These are phyloP conservation scores for Volucella inanis DNA, from an alignment of 2,888 invertebrate genomes.

Conservation along the genomic window DNA sequence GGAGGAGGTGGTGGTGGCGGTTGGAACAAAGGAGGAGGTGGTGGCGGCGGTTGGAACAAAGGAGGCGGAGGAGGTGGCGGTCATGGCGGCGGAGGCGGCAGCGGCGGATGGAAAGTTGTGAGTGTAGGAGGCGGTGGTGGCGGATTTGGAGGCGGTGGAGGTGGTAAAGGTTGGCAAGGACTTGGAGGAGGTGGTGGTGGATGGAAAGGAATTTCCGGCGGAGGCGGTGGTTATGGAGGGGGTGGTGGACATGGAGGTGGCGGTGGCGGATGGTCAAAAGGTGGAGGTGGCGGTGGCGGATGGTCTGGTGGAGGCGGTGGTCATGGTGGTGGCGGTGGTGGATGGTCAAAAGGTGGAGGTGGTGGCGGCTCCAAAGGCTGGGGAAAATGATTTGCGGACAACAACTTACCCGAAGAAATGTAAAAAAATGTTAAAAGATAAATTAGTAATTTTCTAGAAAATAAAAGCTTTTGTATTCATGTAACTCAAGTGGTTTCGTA, in stretches of 20 bases:
- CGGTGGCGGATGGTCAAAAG: constrained; percentile 63
- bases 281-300: constrained; percentile 66
- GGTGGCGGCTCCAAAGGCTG: not conserved
- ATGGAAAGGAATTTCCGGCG: constrained; percentile 72
- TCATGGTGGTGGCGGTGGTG: constrained; percentile 47
- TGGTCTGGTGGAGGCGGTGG: constrained; percentile 72
- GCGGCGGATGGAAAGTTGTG: constrained; percentile 34
- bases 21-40: constrained; percentile 41
- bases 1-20: constrained; percentile 24
- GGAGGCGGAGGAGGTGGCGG: constrained; percentile 38
- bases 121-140: constrained; percentile 38
- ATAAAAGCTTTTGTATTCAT: constrained; percentile 40
- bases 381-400: not conserved
- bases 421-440: constrained; percentile 62
- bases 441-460: constrained; percentile 53
- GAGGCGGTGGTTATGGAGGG: constrained; percentile 74
- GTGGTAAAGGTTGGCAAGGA: constrained; percentile 69
- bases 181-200: constrained; percentile 73
- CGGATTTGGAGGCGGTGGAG: constrained; percentile 69
- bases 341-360: constrained; percentile 45
- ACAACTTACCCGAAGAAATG: constrained; percentile 35
- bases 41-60: constrained; percentile 30
- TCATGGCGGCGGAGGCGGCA: constrained; percentile 24
- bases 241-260: constrained; percentile 76
- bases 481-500: not conserved